phyloP scores from a whole-genome alignment of 2,797 vertebrate species.

The Melanotaenia parkinsoni region DNA sequence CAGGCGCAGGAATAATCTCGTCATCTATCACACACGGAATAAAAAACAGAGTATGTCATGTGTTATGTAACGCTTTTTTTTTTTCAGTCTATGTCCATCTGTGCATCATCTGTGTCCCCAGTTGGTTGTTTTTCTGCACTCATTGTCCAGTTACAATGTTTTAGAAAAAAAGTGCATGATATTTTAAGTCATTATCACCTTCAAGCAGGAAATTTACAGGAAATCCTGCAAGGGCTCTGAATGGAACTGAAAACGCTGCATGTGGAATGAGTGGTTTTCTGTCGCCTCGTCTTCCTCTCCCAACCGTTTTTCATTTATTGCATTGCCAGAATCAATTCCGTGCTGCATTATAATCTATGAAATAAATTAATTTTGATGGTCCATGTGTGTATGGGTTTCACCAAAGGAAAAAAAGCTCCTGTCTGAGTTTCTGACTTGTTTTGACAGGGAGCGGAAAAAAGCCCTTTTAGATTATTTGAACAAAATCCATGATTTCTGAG shows the following conservation, averaged over 20 bases:
- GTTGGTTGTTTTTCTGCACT: slow-evolving; percentile 39
- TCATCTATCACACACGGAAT: slow-evolving; percentile 62
- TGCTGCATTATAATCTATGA: slow-evolving; percentile 27
- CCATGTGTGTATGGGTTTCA: slow-evolving; percentile 28
- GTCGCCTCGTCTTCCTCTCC: slow-evolving; percentile 34
- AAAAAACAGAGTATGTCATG: slow-evolving; percentile 48
- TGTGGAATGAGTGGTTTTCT: slow-evolving; percentile 21
- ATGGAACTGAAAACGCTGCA: slow-evolving; percentile 50
- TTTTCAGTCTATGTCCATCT: slow-evolving; percentile 63
- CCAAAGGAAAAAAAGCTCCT: slow-evolving; percentile 11
- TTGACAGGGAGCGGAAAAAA: slow-evolving; percentile 33
- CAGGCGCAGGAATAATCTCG: slow-evolving; percentile 45
- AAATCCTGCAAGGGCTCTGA: slow-evolving; percentile 47
- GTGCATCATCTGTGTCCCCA: slow-evolving; percentile 39
- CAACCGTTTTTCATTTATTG: slow-evolving; percentile 38
- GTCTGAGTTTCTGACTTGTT: slow-evolving; percentile 40
- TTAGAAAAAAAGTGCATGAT: slow-evolving; percentile 13
- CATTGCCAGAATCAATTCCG: slow-evolving; percentile 39
- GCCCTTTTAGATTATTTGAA: slow-evolving; percentile 31
- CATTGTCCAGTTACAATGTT: slow-evolving; percentile 30
- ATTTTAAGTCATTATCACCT: slow-evolving; percentile 22
- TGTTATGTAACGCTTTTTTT: slow-evolving; percentile 65
- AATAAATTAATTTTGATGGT: slow-evolving; percentile 34
- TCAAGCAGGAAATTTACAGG: slow-evolving; percentile 27
- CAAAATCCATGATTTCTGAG: slow-evolving; percentile 47